phyloP scores from a whole-genome alignment of 2,113 vertebrate species.

The Chelonoidis abingdonii region DNA sequence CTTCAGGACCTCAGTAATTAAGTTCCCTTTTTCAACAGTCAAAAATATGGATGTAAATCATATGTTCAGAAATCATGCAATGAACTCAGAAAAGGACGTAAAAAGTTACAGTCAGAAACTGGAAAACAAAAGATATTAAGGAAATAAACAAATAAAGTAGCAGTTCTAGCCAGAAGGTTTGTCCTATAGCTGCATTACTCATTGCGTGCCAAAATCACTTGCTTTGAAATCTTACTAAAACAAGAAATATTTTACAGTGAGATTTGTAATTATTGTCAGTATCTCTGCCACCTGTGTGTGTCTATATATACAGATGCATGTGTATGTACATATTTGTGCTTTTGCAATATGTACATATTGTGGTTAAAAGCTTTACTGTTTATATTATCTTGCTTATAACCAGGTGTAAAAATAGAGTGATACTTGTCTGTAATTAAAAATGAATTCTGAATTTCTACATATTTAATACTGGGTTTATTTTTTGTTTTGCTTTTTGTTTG shows the following conservation, averaged over 20 bases:
- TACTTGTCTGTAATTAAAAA: slow-evolving; percentile 11
- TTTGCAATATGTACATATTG: not conserved
- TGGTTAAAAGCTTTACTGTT: not conserved
- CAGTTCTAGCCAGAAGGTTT: not conserved
- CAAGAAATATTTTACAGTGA: not conserved
- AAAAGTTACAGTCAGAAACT: not conserved
- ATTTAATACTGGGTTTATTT: not conserved
- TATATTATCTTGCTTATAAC: not conserved
- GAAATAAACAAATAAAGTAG: not conserved
- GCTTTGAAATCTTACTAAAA: not conserved
- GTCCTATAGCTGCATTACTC: not conserved
- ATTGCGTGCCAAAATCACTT: not conserved
- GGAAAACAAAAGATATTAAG: not conserved
- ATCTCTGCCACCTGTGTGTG: not conserved
- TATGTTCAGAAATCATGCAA: not conserved
- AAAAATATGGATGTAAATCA: not conserved
- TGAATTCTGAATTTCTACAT: slow-evolving; percentile 9
- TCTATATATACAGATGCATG: not conserved
- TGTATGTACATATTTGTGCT: not conserved
- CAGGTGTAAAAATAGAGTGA: not conserved
- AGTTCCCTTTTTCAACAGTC: not conserved
- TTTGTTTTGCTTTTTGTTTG: slow-evolving; percentile 19
- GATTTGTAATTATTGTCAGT: slow-evolving; percentile 22
- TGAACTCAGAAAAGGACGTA: not conserved
- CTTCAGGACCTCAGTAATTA: not conserved